Evolutionary conservation across 2,888 invertebrate genomes (phyloP), one percentile per base, ranked within the genome.

Genomic region (Cantharis lateralis): DNA sequence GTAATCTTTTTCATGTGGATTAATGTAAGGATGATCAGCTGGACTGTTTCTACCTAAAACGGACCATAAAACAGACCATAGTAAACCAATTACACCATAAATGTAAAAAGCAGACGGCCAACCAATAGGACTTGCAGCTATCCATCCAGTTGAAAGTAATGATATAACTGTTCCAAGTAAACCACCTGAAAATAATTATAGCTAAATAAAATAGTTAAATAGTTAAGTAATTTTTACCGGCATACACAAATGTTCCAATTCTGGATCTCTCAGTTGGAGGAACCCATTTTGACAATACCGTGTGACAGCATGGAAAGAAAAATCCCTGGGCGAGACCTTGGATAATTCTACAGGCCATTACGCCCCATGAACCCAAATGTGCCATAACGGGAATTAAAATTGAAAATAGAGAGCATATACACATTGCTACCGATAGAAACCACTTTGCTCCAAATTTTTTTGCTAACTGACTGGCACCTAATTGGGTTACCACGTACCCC

Each of bases 51-150:
- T 90, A 0, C 94, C 95, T 15, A 93, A 87, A 74, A 92, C 86
- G 2, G 90, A 87, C 89, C 93, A 95, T 0, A 87, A 77, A 0
- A 91, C 77, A 0, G 91, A 87, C 94, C 94, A 95, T 0, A 91
- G 16, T 0, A 92, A 84, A 0, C 93, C 93, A 0, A 92, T 85
- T 5, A 89, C 88, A 0, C 95, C 95, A 82, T 94, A 93, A 1
- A 92, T 86, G 84, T 95, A 96, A 87, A 95, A 95, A 76, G 93
- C 93, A 9, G 93, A 91, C 0, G 94, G 93, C 96, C 96, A 96
- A 0, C 95, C 95, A 83, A 91, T 89, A 0, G 88, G 82, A 0
- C 93, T 92, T 0, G 92, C 92, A 0, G 94, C 90, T 63, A 96
- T 89, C 3, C 92, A 88, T 0, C 96, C 96, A n/a, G 95, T 93